Evolutionary conservation across 2,888 invertebrate genomes (phyloP).

Genomic region (Crepidodera aurea): DNA sequence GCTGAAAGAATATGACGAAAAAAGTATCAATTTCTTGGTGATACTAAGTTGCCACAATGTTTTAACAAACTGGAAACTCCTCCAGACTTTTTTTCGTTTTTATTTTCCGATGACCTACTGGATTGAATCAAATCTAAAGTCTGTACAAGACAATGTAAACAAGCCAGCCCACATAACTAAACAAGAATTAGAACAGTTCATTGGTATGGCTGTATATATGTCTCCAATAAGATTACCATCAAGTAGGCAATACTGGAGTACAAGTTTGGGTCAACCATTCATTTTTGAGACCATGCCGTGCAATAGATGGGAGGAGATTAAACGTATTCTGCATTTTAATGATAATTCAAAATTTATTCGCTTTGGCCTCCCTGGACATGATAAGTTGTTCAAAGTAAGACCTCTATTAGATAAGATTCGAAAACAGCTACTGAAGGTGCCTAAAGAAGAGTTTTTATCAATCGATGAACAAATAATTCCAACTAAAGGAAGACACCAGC

Average conservation of each 20-base stretch:
- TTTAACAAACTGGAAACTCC: too few relatives aligned
- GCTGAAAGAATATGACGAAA: too few relatives aligned
- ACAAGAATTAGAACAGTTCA: constrained; percentile 16
- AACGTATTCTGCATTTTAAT: constrained; percentile 28
- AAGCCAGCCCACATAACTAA: constrained; percentile 13
- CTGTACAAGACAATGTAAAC: too few relatives aligned
- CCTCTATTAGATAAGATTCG: constrained; percentile 8
- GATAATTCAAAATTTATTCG: constrained; percentile 24
- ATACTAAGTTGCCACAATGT: too few relatives aligned
- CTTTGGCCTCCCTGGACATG: constrained; percentile 22
- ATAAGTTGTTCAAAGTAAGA: constrained; percentile 22
- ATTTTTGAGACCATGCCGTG: constrained; percentile 22
- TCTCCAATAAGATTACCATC: constrained; percentile 18
- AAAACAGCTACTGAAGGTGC: constrained; percentile 6
- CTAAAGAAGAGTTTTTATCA: not conserved
- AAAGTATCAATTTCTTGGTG: too few relatives aligned
- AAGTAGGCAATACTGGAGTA: constrained; percentile 25
- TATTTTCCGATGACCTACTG: too few relatives aligned
- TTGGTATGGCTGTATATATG: constrained; percentile 21
- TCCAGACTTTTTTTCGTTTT: too few relatives aligned
- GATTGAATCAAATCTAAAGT: too few relatives aligned
- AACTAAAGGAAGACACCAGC: constrained; percentile 9
- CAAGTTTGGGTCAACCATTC: constrained; percentile 15
- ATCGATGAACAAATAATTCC: constrained; percentile 25
- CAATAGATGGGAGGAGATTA: constrained; percentile 26